Conservation (phyloP, 2,113 vertebrate species). For the Cyanoramphus novaezelandiae region DNA sequence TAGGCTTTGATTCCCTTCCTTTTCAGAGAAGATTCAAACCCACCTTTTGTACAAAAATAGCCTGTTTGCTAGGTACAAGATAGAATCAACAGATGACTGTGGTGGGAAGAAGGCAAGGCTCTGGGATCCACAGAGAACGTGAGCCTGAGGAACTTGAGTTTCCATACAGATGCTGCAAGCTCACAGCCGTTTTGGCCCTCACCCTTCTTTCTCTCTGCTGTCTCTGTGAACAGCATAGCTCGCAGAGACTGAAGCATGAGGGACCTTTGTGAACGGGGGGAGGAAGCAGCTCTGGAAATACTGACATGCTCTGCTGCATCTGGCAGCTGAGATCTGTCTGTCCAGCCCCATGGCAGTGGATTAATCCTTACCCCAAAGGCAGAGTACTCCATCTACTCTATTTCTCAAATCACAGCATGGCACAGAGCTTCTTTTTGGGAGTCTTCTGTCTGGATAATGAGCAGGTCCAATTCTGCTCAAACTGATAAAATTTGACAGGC, state of each 20-base stretch:
- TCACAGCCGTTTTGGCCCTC: neutral
- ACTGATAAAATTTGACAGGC: neutral
- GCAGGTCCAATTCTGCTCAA: neutral
- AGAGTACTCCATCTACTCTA: neutral
- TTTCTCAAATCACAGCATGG: neutral
- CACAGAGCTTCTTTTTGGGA: neutral
- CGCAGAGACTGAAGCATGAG: neutral
- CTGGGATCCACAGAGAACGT: neutral
- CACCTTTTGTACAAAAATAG: neutral
- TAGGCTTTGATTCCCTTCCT: neutral
- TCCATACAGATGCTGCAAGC: accelerated
- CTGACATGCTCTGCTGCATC: neutral
- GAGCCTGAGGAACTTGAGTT: accelerated
- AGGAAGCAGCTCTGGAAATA: neutral
- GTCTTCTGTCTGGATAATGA: neutral
- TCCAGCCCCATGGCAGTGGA: accelerated
- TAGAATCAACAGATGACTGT: neutral
- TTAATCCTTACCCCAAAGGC: neutral
- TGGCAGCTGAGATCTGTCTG: neutral
- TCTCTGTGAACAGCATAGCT: neutral
- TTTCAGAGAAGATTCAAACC: neutral
- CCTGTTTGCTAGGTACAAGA: neutral
- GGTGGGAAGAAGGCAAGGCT: neutral
- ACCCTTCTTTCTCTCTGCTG: neutral
- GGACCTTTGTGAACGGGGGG: neutral